A percentile compares a stretch with the other conserved stretches of the same genome.
These are phyloP conservation scores for Lepisosteus osseus DNA, from an alignment of 2,113 vertebrate species.

Conservation along the genomic window DNA sequence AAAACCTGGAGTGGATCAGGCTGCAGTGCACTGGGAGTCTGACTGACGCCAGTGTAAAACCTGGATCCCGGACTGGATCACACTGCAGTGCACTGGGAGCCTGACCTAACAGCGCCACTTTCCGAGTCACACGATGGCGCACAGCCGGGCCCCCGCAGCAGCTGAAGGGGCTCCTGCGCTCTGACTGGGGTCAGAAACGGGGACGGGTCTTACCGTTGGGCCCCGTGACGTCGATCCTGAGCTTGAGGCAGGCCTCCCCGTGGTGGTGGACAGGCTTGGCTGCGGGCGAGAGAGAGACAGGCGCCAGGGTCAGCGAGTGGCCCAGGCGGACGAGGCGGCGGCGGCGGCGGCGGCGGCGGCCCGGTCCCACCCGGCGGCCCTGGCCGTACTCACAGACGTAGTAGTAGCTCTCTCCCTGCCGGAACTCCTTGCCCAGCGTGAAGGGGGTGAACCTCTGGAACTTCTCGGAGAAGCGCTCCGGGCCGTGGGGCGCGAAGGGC, in stretches of 20 bases:
- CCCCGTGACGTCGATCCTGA: constrained; percentile 76
- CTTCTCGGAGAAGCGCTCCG: constrained; percentile 89
- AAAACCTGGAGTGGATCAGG: too few relatives aligned
- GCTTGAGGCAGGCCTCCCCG: constrained; percentile 73
- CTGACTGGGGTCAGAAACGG: background rate
- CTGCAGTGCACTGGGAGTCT: too few relatives aligned
- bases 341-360: background rate
- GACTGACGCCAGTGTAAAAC: background rate
- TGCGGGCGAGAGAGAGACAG: constrained; percentile 42
- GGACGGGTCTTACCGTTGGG: constrained; percentile 70
- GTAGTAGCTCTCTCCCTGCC: constrained; percentile 87
- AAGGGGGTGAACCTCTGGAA: constrained; percentile 93
- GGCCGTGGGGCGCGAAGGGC: constrained; percentile 78
- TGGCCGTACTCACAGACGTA: constrained; percentile 85
- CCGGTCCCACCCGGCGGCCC: background rate
- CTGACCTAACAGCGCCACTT: background rate
- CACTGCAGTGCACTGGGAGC: background rate
- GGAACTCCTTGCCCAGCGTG: constrained; percentile 89
- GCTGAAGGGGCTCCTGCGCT: background rate
- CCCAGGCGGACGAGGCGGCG: too few relatives aligned
- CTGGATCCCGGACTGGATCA: background rate
- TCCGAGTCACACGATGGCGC: too few relatives aligned
- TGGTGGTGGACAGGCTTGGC: constrained; percentile 86
- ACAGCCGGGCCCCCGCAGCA: background rate
- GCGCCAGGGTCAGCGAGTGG: background rate